Base-by-base conservation (phyloP, 2,888 invertebrate species). In the Gandaritis pyraliata region DNA sequence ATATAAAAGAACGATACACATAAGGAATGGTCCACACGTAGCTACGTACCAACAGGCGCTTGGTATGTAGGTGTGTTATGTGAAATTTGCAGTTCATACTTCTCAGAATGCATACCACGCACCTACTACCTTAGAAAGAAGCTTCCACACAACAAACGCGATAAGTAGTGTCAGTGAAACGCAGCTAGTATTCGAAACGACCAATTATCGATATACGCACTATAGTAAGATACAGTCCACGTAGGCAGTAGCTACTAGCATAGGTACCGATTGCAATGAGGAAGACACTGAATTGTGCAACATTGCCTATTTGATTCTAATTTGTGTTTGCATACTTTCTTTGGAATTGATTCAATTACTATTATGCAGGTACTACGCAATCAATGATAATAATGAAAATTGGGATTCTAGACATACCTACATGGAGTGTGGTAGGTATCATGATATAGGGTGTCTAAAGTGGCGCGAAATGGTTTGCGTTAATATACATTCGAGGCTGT, bases 41-140 rank as follows among this genome's bases (percentile, higher is more conserved):
- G 12, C 29, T 41, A 57, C 47, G 5, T 33, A 33, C 8, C 36
- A 56, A 47, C 47, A 58, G 61, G 56, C 61, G 53, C 63, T 60
- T 39, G 52, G 62, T 62, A 62, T 53, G 45, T 68, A 68, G 64
- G 62, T 58, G 59, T 43, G 72, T 69, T 77, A 77, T 79, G 85
- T 83, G 84, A 85, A 84, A 85, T 82, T 84, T 69, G 77, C 75
- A 71, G 76, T 72, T 71, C 69, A 72, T 70, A 65, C 69, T 76
- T 76, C 72, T 79, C 73, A 73, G 79, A 80, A 86, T 85, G 82
- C 85, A 81, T 78, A 70, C 78, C 83, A 76, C 81, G 78, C 73
- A 49, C 64, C 67, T 62, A 62, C 72, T 72, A 71, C 78, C 77
- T 76, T 77, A 80, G 76, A 81, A 77, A 74, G 78, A 78, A 72